A percentile compares a stretch with the other conserved stretches of the same genome.
phyloP scores from a whole-genome alignment of 2,113 vertebrate species.

The Hippotragus niger region DNA sequence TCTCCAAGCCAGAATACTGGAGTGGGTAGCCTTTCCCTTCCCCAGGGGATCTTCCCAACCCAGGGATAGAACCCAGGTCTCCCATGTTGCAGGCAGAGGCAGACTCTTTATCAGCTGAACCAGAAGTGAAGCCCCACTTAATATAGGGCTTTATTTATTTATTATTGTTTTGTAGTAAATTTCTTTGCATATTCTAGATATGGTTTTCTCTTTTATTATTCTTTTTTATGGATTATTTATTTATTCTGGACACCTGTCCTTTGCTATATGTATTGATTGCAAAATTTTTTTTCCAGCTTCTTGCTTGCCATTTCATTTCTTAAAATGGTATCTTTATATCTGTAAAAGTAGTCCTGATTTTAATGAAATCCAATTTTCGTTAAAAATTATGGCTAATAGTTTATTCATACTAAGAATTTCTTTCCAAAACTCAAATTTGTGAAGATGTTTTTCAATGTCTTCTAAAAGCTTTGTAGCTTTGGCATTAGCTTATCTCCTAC shows the following conservation, averaged over 20 bases:
- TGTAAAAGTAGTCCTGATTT: not conserved
- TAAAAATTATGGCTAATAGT: not conserved
- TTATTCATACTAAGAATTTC: not conserved
- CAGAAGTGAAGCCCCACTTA: not conserved
- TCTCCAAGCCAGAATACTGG: not conserved
- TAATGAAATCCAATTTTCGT: not conserved
- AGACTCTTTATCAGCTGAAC: not conserved
- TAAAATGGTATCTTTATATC: not conserved
- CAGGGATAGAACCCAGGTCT: not conserved
- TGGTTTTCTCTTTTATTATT: not conserved
- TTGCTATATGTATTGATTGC: not conserved
- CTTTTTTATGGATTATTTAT: not conserved
- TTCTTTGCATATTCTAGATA: not conserved
- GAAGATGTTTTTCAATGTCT: not conserved
- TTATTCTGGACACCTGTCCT: not conserved
- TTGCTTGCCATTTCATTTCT: not conserved
- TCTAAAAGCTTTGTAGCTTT: not conserved
- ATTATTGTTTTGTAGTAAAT: not conserved
- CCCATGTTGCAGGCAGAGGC: not conserved
- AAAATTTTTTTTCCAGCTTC: not conserved
- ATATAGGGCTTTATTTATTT: not conserved
- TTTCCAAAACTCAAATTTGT: not conserved
- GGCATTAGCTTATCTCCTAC: not conserved
- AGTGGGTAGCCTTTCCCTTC: not conserved
- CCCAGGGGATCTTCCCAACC: not conserved